Conservation (phyloP, 1,140 invertebrate species). For the Teleogryllus occipitalis region DNA sequence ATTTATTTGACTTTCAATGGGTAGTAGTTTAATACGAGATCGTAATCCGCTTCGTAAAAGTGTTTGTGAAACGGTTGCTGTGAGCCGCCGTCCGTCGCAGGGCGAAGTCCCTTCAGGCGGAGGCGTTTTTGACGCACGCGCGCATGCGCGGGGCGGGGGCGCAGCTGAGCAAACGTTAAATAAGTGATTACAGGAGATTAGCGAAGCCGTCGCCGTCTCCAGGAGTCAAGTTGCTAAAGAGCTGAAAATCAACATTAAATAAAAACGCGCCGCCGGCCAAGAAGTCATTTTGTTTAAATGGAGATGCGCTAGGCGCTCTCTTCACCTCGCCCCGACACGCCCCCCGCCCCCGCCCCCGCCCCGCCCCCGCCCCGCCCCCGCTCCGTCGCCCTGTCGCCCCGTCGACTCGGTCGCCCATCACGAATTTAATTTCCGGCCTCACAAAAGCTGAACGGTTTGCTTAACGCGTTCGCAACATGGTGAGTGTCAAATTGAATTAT, state of each 20-base stretch:
- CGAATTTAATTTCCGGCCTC: slow-evolving; percentile 24
- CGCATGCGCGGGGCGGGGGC: too few species aligned
- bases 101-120: background rate
- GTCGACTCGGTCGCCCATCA: background rate
- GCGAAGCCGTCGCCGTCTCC: background rate
- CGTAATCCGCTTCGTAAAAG: too few species aligned
- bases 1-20: too few species aligned
- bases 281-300: background rate
- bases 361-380: too few species aligned
- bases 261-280: background rate
- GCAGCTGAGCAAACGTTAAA: background rate
- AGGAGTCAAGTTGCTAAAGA: background rate
- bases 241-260: background rate
- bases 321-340: too few species aligned
- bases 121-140: background rate
- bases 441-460: slow-evolving; percentile 24
- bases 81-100: background rate
- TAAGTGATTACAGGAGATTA: slow-evolving; percentile 5
- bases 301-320: background rate
- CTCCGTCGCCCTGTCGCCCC: background rate
- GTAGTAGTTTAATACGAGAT: too few species aligned
- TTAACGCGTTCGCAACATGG: slow-evolving; percentile 24
- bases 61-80: background rate
- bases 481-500: slow-evolving; percentile 24
- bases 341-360: too few species aligned